Percentiles rank a stretch among this genome's conserved stretches.
phyloP scores from a whole-genome alignment of 2,113 vertebrate genomes.

The Corythornis madagascariensis region DNA sequence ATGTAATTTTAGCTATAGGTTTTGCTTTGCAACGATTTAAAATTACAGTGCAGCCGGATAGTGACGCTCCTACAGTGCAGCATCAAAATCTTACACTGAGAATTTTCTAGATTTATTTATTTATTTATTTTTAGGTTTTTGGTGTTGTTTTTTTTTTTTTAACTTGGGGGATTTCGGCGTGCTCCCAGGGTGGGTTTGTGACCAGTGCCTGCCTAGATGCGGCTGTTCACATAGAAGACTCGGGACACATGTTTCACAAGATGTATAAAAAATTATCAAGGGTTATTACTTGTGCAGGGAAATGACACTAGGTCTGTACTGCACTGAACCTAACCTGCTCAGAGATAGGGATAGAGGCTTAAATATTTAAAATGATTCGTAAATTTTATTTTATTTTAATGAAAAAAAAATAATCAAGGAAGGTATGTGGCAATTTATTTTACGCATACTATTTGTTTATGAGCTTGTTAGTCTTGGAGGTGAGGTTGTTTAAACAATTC shows the following conservation, averaged over 20 bases:
- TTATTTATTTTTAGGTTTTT: neutral
- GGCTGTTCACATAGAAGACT: neutral
- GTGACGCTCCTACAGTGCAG: neutral
- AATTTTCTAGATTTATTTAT: neutral
- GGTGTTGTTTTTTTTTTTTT: too few relatives aligned
- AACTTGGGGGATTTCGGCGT: too few relatives aligned
- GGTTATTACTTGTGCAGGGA: neutral
- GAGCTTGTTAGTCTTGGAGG: neutral
- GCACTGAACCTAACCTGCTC: neutral
- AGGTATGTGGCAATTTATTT: neutral
- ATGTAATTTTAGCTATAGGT: neutral
- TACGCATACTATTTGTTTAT: neutral
- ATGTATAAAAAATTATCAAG: neutral
- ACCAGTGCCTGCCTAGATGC: neutral
- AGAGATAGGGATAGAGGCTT: neutral
- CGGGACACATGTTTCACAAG: neutral
- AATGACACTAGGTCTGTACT: fast-evolving
- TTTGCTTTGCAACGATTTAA: neutral
- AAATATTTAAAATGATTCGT: neutral
- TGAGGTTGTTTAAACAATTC: neutral
- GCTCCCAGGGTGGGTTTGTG: neutral
- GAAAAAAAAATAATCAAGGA: neutral
- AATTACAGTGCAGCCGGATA: too few relatives aligned
- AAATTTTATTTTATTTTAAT: neutral
- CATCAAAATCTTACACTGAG: neutral